A percentile compares a stretch with the other conserved stretches of the same genome.
Conservation (phyloP, 2,797 vertebrate genomes). For the Zenarchopterus dispar region DNA sequence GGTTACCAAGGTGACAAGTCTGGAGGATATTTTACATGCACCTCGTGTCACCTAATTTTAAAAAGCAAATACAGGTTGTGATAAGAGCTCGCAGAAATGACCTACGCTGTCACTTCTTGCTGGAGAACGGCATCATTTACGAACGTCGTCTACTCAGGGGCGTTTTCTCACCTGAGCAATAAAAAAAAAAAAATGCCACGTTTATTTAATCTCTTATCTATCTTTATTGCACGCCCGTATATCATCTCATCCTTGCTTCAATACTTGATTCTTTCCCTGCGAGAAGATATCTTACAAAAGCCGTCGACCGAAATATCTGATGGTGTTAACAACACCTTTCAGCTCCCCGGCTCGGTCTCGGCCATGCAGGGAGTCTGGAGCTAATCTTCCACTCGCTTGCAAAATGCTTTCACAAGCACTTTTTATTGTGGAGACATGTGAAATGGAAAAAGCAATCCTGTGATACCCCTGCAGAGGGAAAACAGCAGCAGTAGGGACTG, state of each 20-base stretch:
- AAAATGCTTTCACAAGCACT: constrained; percentile 64
- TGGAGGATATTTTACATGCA: no score
- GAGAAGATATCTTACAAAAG: constrained; percentile 9
- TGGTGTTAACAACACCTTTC: constrained; percentile 18
- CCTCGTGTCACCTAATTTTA: no score
- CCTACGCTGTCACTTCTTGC: no score
- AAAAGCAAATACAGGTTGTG: no score
- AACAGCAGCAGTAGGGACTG: constrained; percentile 36
- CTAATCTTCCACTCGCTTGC: constrained; percentile 56
- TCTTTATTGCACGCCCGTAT: not conserved
- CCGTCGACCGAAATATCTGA: not conserved
- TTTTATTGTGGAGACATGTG: constrained; percentile 41
- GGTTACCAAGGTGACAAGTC: no score
- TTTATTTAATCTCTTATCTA: not conserved
- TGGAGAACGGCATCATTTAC: no score
- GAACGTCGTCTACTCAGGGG: no score
- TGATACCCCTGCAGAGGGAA: constrained; percentile 40
- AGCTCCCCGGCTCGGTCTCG: constrained; percentile 27
- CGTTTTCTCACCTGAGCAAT: no score
- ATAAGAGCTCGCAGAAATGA: no score
- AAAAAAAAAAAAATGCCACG: not conserved
- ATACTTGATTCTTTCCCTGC: not conserved
- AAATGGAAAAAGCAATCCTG: constrained; percentile 63
- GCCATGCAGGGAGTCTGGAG: constrained; percentile 19
- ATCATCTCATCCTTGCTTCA: not conserved